Evolutionary conservation across 2,113 vertebrate genomes (phyloP).

Genomic region (Rallus limicola): DNA sequence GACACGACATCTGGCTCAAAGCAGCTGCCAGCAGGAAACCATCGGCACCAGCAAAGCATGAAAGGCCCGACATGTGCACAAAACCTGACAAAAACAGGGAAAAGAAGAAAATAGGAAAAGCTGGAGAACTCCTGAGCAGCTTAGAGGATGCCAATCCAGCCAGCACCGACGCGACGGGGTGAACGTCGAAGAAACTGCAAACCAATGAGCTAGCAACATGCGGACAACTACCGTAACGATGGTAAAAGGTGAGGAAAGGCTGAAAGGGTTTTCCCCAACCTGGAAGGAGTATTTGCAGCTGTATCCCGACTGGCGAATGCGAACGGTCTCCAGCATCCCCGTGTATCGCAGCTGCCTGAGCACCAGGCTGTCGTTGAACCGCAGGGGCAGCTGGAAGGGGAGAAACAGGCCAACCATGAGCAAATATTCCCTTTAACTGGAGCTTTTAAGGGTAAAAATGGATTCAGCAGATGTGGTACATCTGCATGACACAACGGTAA

Average conservation of each 20-base stretch:
- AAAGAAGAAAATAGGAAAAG: slow-evolving; percentile 13
- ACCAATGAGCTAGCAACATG: background rate
- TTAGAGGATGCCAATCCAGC: background rate
- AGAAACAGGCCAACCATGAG: background rate
- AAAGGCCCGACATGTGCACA: background rate
- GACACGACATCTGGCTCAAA: background rate
- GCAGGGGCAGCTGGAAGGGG: slow-evolving; percentile 86
- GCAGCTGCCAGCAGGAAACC: background rate
- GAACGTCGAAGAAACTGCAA: background rate
- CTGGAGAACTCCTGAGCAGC: background rate
- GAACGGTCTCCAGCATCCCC: slow-evolving; percentile 96
- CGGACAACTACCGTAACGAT: background rate
- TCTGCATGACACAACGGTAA: fast-evolving
- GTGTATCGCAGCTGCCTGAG: slow-evolving; percentile 97
- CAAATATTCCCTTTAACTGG: background rate
- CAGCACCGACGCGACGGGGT: background rate
- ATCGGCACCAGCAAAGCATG: background rate
- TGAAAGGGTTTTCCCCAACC: slow-evolving; percentile 70
- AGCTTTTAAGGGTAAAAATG: background rate
- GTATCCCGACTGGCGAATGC: slow-evolving; percentile 96
- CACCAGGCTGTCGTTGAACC: slow-evolving; percentile 91
- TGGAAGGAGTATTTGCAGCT: slow-evolving; percentile 94
- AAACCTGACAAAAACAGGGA: background rate
- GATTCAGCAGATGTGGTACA: background rate
- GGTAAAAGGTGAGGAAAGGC: background rate